These are phyloP conservation scores for Thymelicus acteon DNA, from an alignment of 2,888 invertebrate species.

Conservation along the genomic window DNA sequence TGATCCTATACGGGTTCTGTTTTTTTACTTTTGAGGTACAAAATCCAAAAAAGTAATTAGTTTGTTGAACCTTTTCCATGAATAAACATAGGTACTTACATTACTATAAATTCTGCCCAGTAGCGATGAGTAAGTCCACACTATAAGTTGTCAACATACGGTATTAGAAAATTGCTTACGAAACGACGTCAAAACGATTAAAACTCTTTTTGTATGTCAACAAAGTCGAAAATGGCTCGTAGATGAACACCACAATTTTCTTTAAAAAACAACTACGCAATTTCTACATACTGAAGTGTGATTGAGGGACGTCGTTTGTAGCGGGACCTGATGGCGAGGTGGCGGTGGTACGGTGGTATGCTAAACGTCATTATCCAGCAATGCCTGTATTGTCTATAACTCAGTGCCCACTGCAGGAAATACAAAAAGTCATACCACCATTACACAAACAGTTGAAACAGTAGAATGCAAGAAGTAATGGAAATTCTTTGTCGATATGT, in stretches of 20 bases:
- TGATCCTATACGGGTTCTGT: too few relatives aligned
- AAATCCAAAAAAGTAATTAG: too few relatives aligned
- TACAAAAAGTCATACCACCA: slow-evolving; percentile 4
- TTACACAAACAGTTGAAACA: background rate
- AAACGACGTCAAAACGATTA: background rate
- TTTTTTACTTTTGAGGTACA: too few relatives aligned
- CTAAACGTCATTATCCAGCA: slow-evolving; percentile 30
- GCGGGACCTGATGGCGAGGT: slow-evolving; percentile 35
- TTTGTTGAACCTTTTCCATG: too few relatives aligned
- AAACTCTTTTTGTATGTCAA: background rate
- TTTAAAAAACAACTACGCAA: slow-evolving; percentile 5
- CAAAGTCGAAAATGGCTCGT: slow-evolving; percentile 4
- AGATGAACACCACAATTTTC: slow-evolving; percentile 1
- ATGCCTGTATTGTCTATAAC: slow-evolving; percentile 28
- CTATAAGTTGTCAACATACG: background rate
- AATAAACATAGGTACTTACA: too few relatives aligned
- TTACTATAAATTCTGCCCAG: background rate
- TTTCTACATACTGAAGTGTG: slow-evolving; percentile 25
- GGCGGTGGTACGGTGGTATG: slow-evolving; percentile 29
- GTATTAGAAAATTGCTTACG: background rate
- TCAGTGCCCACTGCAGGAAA: background rate
- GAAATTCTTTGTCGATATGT: slow-evolving; percentile 28
- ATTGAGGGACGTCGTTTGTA: slow-evolving; percentile 27
- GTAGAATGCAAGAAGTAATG: slow-evolving; percentile 26
- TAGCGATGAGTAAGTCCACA: background rate